Conservation (phyloP, 92 coral and sea anemone genomes). For the Plumapathes pennacea region DNA sequence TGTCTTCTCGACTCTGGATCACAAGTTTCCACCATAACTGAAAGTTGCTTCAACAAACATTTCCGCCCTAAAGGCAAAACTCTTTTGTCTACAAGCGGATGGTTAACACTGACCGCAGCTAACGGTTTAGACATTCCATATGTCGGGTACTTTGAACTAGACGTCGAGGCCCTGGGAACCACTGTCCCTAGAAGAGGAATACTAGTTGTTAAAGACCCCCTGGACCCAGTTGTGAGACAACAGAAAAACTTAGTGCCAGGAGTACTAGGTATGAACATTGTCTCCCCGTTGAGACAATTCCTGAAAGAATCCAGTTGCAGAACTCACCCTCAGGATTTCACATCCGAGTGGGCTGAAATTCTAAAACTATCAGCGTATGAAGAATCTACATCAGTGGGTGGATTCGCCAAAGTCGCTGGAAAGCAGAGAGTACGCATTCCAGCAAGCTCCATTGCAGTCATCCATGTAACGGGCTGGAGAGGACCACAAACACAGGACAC, state of each 20-base stretch:
- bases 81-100: constrained; percentile 50
- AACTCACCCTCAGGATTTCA: background rate
- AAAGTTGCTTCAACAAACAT: constrained; percentile 56
- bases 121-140: constrained; percentile 54
- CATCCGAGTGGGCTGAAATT: constrained; percentile 33
- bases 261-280: constrained; percentile 69
- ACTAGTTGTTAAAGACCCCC: constrained; percentile 54
- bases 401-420: constrained; percentile 51
- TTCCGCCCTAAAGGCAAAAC: constrained; percentile 60
- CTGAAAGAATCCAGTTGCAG: too few species aligned
- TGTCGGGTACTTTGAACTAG: constrained; percentile 43
- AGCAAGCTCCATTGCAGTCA: constrained; percentile 45
- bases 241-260: constrained; percentile 43
- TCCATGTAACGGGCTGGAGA: constrained; percentile 32
- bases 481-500: constrained; percentile 18
- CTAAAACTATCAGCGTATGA: constrained; percentile 18
- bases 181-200: constrained; percentile 48
- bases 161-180: constrained; percentile 44
- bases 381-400: constrained; percentile 13
- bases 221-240: constrained; percentile 20
- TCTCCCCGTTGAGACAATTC: constrained; percentile 29
- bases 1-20: constrained; percentile 66
- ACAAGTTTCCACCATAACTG: constrained; percentile 63
- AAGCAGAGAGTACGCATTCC: constrained; percentile 33
- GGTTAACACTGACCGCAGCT: constrained; percentile 59